These are phyloP conservation scores for Athrips mouffetella DNA, from an alignment of 2,888 invertebrate species.

Conservation along the genomic window DNA sequence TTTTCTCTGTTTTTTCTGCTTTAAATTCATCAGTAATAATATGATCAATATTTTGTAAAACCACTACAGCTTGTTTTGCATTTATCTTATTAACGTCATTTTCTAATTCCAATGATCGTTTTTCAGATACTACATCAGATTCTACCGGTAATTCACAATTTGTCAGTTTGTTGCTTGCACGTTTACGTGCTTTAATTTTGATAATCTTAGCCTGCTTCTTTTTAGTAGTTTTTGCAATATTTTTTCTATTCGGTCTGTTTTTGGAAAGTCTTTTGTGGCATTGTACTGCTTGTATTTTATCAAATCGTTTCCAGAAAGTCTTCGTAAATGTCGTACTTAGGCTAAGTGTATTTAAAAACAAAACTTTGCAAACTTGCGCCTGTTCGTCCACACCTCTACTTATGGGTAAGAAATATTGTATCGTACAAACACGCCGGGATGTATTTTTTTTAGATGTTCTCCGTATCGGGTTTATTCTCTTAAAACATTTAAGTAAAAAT, in stretches of 20 bases:
- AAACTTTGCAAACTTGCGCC: not conserved
- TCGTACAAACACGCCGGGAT: not conserved
- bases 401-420: not conserved
- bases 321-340: not conserved
- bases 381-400: not conserved
- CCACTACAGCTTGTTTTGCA: not conserved
- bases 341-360: not conserved
- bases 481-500: not conserved
- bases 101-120: no score
- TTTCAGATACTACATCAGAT: no score
- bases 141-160: no score
- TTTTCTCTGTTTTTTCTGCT: not conserved
- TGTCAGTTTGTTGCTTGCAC: no score
- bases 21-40: not conserved
- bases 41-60: not conserved
- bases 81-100: not conserved
- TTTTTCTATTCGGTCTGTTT: no score
- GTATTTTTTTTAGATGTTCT: not conserved
- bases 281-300: no score
- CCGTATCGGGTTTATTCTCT: not conserved
- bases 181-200: no score
- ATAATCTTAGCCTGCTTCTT: no score
- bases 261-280: no score
- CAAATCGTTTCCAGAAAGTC: not conserved
- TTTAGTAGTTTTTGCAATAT: no score